Evolutionary conservation across 2,888 invertebrate genomes (phyloP), one percentile per base, ranked within the genome.

Genomic region (Himalopsyche kuldschensis): DNA sequence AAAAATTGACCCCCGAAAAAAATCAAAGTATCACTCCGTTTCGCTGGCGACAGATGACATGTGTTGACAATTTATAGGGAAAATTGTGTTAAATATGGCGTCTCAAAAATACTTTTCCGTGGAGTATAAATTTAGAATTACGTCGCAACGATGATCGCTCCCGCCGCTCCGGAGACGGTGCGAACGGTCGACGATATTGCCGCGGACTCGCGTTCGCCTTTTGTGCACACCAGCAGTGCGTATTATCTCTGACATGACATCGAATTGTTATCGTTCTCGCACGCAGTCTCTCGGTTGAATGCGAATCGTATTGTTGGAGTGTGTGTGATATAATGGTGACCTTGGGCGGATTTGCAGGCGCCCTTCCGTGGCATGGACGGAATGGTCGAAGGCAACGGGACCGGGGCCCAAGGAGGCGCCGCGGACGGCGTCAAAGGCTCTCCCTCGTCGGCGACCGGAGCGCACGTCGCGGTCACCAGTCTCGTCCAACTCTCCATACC

Each of bases 381-480:
- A 92, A 96, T 97, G 95, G 97, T 96, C 91, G 97, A 97, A 93
- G 97, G 97, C 94, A 97, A 96, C 91, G 96, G 96, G 88, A 90
- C 91, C 87, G 89, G 90, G 87, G 89, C 90, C 86, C 90, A 90
- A 87, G 89, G 90, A 86, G 90, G 90, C 87, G 88, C 90, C 82
- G 87, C 88, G 85, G 92, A 92, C 87, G 89, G 90, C 82, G 88
- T 91, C 88, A 85, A 86, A 79, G 69, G 81, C 4, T 27, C 89
- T 78, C 55, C 78, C 27, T 89, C 89, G 81, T 88, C 88, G 80
- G 88, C 88, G 87, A 87, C 89, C 78, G 79, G 63, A 88, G 82
- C 87, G 88, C 90, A 93, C 90, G 90, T 92, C 89, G 90, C 92
- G 89, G 92, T 91, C 90, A 91, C 92, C 93, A 96, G 96, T 92